phyloP scores from a whole-genome alignment of 2,888 invertebrate genomes.

The Mythimna vitellina region DNA sequence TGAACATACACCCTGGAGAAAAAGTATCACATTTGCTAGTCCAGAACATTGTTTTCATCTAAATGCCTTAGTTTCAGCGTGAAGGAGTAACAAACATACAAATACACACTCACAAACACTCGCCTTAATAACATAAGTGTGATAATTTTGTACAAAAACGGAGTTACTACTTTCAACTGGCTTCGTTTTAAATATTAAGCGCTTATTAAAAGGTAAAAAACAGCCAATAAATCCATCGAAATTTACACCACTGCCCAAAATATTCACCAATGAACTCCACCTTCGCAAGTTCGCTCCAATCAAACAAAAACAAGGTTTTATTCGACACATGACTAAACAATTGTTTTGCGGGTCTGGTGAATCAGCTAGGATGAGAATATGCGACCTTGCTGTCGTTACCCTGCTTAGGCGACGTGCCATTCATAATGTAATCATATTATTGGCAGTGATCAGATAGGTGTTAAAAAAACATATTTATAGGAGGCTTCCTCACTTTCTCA shows the following conservation, averaged over 20 bases:
- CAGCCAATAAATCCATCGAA: slow-evolving; percentile 16
- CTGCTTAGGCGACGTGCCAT: slow-evolving; percentile 25
- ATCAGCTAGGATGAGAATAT: slow-evolving; percentile 60
- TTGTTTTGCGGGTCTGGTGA: slow-evolving; percentile 52
- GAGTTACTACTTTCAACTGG: not conserved
- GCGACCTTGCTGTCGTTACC: slow-evolving; percentile 55
- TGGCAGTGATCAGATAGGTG: slow-evolving; percentile 27
- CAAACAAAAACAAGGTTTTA: slow-evolving; percentile 37
- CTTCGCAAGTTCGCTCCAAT: slow-evolving; percentile 21
- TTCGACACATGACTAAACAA: slow-evolving; percentile 58
- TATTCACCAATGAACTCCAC: slow-evolving; percentile 23
- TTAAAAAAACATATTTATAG: slow-evolving; percentile 9
- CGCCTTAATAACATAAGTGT: no score
- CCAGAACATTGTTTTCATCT: no score
- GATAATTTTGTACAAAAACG: not conserved
- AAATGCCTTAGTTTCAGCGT: no score
- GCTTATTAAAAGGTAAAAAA: not conserved
- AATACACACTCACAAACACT: no score
- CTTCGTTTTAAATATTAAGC: not conserved
- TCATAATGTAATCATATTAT: slow-evolving; percentile 30
- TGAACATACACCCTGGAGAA: no score
- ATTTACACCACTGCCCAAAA: slow-evolving; percentile 35
- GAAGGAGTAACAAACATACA: no score
- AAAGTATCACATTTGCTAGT: no score
- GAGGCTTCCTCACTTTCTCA: not conserved